Evolutionary conservation across 1,140 invertebrate genomes (phyloP).

Genomic region (Hylaeus volcanicus): DNA sequence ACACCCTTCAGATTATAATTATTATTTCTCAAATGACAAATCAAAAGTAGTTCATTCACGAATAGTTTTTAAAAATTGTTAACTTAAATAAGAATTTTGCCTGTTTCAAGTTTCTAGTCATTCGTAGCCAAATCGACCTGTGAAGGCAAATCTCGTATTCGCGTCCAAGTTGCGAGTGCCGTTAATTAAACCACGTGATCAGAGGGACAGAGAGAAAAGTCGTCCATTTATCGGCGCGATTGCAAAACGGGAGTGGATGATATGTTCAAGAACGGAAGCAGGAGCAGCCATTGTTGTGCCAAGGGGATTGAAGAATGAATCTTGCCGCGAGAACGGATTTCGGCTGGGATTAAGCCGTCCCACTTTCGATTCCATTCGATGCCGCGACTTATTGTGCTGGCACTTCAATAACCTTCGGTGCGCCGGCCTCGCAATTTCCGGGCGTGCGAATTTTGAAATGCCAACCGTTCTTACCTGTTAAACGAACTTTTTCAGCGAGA

Average conservation of each 20-base stretch:
- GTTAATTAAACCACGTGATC: slow-evolving; percentile 44
- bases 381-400: slow-evolving; percentile 57
- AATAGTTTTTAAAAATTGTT: too few species aligned
- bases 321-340: slow-evolving; percentile 57
- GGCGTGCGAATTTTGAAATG: slow-evolving; percentile 46
- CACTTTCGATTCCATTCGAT: slow-evolving; percentile 63
- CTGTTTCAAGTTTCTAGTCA: too few species aligned
- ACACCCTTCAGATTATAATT: too few species aligned
- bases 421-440: slow-evolving; percentile 49
- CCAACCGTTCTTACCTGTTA: neutral
- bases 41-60: too few species aligned
- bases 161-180: slow-evolving; percentile 2
- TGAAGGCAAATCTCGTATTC: too few species aligned
- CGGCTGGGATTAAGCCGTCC: slow-evolving; percentile 57
- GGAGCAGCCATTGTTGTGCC: slow-evolving; percentile 55
- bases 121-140: too few species aligned
- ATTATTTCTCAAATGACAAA: too few species aligned
- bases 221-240: slow-evolving; percentile 47
- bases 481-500: slow-evolving; percentile 3
- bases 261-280: slow-evolving; percentile 44
- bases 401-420: slow-evolving; percentile 34
- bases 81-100: too few species aligned
- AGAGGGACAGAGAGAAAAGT: neutral
- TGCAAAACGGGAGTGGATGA: slow-evolving; percentile 31
- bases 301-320: slow-evolving; percentile 63